Conservation (phyloP, 1,140 invertebrate genomes). For the Ectropis grisescens region DNA sequence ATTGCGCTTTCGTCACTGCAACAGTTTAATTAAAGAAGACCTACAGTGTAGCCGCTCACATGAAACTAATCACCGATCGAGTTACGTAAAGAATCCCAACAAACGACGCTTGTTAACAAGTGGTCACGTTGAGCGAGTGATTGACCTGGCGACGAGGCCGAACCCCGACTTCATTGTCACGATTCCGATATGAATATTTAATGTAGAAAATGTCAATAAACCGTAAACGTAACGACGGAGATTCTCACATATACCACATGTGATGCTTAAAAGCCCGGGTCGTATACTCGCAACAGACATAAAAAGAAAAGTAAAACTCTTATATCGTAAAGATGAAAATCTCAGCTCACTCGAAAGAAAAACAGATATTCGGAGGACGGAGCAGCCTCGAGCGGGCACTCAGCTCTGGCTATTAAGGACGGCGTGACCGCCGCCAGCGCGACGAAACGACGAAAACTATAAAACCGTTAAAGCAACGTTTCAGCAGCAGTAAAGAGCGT, state of each 20-base stretch:
- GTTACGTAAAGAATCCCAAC: constrained; percentile 11
- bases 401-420: constrained; percentile 61
- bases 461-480: constrained; percentile 69
- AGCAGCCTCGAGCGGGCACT: constrained; percentile 59
- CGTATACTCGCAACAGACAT: constrained; percentile 5
- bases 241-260: too few relatives aligned
- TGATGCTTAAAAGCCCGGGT: too few relatives aligned
- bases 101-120: constrained; percentile 9
- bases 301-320: constrained; percentile 39
- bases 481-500: constrained; percentile 65
- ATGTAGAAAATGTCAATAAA: too few relatives aligned
- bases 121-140: background rate
- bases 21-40: constrained; percentile 55
- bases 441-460: constrained; percentile 64
- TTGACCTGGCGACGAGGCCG: too few relatives aligned
- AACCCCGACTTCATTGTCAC: too few relatives aligned
- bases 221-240: too few relatives aligned
- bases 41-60: constrained; percentile 15
- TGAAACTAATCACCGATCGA: constrained; percentile 6
- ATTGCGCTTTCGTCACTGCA: constrained; percentile 25
- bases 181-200: too few relatives aligned
- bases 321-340: constrained; percentile 63
- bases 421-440: constrained; percentile 52
- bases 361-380: constrained; percentile 52
- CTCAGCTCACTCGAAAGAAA: constrained; percentile 43